Evolutionary conservation across 2,888 invertebrate genomes (phyloP).

Genomic region (Noctuana brunneofusca): DNA sequence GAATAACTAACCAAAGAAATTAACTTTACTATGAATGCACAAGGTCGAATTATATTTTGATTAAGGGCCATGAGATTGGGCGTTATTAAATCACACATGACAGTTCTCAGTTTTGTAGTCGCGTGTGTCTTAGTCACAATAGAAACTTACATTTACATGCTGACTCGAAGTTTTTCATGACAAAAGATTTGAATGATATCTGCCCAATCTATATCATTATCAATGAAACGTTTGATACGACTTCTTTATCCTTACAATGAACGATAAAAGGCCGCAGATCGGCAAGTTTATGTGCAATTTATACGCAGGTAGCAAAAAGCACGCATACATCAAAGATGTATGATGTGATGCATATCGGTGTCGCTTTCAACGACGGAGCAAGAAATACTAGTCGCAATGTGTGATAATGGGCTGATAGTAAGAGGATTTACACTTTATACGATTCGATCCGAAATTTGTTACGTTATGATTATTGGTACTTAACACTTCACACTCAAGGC

Average conservation of each 20-base stretch:
- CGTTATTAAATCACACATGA: too few species aligned
- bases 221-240: background rate
- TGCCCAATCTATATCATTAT: background rate
- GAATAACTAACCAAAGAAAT: too few species aligned
- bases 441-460: background rate
- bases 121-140: too few species aligned
- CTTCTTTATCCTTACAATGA: constrained; percentile 1
- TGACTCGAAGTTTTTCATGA: too few species aligned
- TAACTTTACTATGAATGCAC: too few species aligned
- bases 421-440: constrained; percentile 5
- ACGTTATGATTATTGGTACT: too few species aligned
- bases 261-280: constrained; percentile 14
- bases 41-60: too few species aligned
- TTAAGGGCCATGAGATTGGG: too few species aligned
- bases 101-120: too few species aligned
- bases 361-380: constrained; percentile 32
- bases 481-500: too few species aligned
- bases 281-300: constrained; percentile 13
- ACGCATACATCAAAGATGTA: constrained; percentile 28
- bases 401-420: constrained; percentile 21
- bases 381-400: constrained; percentile 33
- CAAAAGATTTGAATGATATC: too few species aligned
- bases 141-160: too few species aligned
- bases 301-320: constrained; percentile 26
- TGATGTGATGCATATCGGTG: constrained; percentile 35